Percentiles rank a stretch among this genome's conserved stretches.
phyloP scores from a whole-genome alignment of 2,113 vertebrate genomes.

The Salvelinus sp. region DNA sequence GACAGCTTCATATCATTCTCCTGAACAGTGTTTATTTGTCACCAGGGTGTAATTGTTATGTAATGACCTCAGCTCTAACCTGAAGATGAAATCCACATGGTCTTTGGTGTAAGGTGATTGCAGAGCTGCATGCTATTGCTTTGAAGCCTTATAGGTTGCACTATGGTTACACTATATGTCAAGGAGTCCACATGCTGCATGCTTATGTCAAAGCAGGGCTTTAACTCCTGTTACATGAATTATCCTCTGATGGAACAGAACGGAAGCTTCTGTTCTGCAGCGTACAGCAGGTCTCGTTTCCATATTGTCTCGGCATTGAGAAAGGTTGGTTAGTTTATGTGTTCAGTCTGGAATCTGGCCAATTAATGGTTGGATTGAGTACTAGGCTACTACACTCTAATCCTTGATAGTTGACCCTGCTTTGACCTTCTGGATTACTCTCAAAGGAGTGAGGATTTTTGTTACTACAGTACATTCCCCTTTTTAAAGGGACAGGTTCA shows the following conservation, averaged over 20 bases:
- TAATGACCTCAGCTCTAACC: background rate
- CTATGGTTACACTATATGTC: background rate
- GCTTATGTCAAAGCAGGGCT: background rate
- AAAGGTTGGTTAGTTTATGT: background rate
- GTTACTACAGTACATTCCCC: background rate
- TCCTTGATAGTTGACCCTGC: background rate
- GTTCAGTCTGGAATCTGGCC: background rate
- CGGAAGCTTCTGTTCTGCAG: background rate
- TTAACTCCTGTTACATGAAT: background rate
- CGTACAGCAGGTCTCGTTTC: background rate
- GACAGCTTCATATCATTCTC: background rate
- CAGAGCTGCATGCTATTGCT: background rate
- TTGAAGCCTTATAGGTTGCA: background rate
- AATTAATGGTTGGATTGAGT: background rate
- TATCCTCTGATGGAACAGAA: background rate
- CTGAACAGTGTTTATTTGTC: slow-evolving; percentile 12
- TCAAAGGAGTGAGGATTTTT: background rate
- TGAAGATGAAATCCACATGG: slow-evolving; percentile 6
- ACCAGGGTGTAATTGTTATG: background rate
- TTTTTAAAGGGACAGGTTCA: background rate
- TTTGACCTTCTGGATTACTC: slow-evolving; percentile 2
- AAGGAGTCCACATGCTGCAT: background rate
- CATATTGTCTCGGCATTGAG: background rate
- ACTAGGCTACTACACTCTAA: no score
- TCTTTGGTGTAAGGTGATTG: slow-evolving; percentile 5